Conservation (phyloP, 2,113 vertebrate genomes). For the Excalfactoria chinensis region DNA sequence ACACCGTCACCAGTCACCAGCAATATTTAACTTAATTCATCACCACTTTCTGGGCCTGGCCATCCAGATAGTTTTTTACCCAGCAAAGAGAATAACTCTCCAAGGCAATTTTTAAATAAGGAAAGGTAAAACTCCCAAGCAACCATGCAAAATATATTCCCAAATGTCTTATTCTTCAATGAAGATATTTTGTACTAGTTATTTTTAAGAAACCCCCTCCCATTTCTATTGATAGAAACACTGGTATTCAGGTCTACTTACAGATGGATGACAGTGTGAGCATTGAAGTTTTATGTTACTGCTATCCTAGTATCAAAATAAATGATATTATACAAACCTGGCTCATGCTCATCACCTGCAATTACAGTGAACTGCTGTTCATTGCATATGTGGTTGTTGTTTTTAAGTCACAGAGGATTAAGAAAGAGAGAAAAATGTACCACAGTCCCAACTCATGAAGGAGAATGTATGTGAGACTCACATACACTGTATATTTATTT, state of each 20-base stretch:
- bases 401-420: conserved; percentile 71
- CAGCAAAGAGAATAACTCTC: not conserved
- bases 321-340: conserved; percentile 56
- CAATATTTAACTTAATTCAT: too few relatives aligned
- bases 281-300: conserved; percentile 21
- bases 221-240: not conserved
- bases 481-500: conserved; percentile 69
- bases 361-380: conserved; percentile 68
- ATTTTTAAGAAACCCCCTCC: not conserved
- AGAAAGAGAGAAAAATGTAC: conserved; percentile 67
- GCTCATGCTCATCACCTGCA: conserved; percentile 53
- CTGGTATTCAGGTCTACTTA: not conserved
- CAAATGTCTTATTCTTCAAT: not conserved
- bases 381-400: conserved; percentile 37
- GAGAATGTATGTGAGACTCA: conserved; percentile 53
- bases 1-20: too few relatives aligned
- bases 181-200: not conserved
- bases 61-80: too few relatives aligned
- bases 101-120: not conserved
- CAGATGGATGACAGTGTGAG: not conserved
- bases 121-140: not conserved
- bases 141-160: not conserved
- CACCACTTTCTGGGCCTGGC: too few relatives aligned
- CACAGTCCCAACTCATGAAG: conserved; percentile 58
- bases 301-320: conserved; percentile 46